Base-by-base conservation (phyloP, 2,797 vertebrate species). In the Notolabrus celidotus region DNA sequence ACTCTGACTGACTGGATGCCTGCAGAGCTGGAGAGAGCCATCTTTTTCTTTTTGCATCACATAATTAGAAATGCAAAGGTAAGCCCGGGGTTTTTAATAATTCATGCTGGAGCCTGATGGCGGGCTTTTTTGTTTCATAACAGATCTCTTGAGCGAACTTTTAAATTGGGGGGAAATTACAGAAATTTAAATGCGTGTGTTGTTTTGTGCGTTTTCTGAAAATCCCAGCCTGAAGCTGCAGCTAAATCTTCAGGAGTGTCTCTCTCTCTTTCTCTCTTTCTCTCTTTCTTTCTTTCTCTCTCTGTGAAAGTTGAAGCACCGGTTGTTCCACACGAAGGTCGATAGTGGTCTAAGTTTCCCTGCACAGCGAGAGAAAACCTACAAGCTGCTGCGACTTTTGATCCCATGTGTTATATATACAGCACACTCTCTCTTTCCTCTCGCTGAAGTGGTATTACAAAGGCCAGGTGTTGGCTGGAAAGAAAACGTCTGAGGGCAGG, bases 31-130 rank as follows among this genome's bases (percentile, higher is more conserved):
- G 57, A 59, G 76, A 59, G 76, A 74, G 52, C 53, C 80, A 23
- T 74, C 69, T 58, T 49, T 7, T 36, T 46, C 72, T 61, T 52
- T 55, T 70, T 54, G 67, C 43, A 59, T 82, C 69, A 61, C 46
- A 20, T 90, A 90, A 90, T 91, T 91, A 90, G 76, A 88, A 88
- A 88, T 86, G 84, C 85, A 86, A 85, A 91, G 88, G 88, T 89
- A 88, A 85, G 88, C 83, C 84, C 67, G 12, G 74, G 81, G 84
- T 83, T 71, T 73, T 81, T 86, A 71, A 88, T 87, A 74, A 90
- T 87, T 88, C 79, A 74, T 63, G 75, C 46, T 69, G 58, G 65
- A 66, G 43, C 49, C 42, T n/a, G 33, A 56, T 16, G 47, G 55
- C 36, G 57, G 39, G 73, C 80, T n/a, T 29, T 79, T 89, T 89